These are phyloP conservation scores for Spodoptera exigua DNA, from an alignment of 2,888 invertebrate genomes.

Conservation along the genomic window DNA sequence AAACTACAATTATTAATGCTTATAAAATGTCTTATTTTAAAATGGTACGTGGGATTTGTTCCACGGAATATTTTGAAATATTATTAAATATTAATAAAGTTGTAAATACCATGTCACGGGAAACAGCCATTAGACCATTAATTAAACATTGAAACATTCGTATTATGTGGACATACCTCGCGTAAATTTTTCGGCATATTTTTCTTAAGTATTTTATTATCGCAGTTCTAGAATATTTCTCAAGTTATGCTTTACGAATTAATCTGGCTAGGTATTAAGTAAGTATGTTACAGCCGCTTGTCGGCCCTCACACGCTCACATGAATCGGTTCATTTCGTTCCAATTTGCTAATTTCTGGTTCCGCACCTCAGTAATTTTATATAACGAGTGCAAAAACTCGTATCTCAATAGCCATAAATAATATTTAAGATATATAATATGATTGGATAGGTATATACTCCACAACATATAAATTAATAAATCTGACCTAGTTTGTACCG, in stretches of 20 bases:
- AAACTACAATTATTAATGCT: no score
- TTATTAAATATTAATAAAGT: constrained; percentile 2
- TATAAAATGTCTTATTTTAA: not conserved
- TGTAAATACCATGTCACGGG: constrained; percentile 7
- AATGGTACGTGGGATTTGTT: constrained; percentile 32
- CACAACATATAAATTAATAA: constrained; percentile 39
- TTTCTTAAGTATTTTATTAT: constrained; percentile 25
- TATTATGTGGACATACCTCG: constrained; percentile 22
- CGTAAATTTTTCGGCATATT: constrained; percentile 18
- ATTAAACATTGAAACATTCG: constrained; percentile 14
- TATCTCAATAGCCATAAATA: constrained; percentile 38
- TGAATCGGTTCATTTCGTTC: constrained; percentile 69
- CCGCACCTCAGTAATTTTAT: constrained; percentile 69
- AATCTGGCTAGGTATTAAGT: constrained; percentile 17
- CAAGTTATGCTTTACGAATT: constrained; percentile 12
- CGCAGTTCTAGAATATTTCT: constrained; percentile 22
- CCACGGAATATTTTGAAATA: constrained; percentile 21
- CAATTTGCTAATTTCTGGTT: constrained; percentile 77
- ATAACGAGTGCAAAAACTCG: constrained; percentile 55
- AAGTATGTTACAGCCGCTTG: constrained; percentile 3
- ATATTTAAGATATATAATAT: constrained; percentile 20
- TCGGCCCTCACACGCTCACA: constrained; percentile 45
- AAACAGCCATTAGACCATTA: constrained; percentile 11
- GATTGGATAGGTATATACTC: constrained; percentile 33
- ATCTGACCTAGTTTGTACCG: constrained; percentile 29